These are phyloP conservation scores for Orgyia antiqua DNA, from an alignment of 2,888 invertebrate species.

Conservation along the genomic window DNA sequence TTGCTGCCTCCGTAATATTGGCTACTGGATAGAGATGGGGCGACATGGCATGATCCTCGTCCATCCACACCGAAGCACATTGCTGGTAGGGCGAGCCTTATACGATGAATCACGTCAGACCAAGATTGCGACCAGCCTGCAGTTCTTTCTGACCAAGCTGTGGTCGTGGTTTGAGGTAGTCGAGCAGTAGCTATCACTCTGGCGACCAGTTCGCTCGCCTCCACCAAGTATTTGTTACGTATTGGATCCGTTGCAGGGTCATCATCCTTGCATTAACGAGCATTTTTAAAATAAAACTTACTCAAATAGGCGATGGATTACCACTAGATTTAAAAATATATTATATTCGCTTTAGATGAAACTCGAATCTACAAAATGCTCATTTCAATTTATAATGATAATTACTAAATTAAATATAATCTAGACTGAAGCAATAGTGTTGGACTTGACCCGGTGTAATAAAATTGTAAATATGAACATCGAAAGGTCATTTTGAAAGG, in stretches of 20 bases:
- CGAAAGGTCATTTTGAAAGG: constrained; percentile 12
- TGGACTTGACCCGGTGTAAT: constrained; percentile 19
- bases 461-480: not conserved
- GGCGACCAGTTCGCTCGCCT: constrained; percentile 42
- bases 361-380: too few relatives aligned
- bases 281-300: too few relatives aligned
- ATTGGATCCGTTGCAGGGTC: constrained; percentile 48
- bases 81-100: constrained; percentile 42
- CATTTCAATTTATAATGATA: constrained; percentile 1
- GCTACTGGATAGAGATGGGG: constrained; percentile 53
- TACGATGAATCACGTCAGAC: constrained; percentile 34
- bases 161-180: constrained; percentile 23
- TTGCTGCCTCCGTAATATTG: constrained; percentile 48
- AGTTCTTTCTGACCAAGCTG: constrained; percentile 20
- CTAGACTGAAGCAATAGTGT: constrained; percentile 7
- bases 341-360: too few relatives aligned
- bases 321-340: too few relatives aligned
- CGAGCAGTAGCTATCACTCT: constrained; percentile 38
- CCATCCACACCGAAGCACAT: constrained; percentile 53
- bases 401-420: constrained; percentile 10
- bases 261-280: constrained; percentile 35
- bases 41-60: constrained; percentile 39
- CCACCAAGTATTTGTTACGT: constrained; percentile 52
- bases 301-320: not conserved
- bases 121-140: constrained; percentile 29